Conservation (phyloP, 1,140 invertebrate genomes). For the Cyclargus thomasi region DNA sequence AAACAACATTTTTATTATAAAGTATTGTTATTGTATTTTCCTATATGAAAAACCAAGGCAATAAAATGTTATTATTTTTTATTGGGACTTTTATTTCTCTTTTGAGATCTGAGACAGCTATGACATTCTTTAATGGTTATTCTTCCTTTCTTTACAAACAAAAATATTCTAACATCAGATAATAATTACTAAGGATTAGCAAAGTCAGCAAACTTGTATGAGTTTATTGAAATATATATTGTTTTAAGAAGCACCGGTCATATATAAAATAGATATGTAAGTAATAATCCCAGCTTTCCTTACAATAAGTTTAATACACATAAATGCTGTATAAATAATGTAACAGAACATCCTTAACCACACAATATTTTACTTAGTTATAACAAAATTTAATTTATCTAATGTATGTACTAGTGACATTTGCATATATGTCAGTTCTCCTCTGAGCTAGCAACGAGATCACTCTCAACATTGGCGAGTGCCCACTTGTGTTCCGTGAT, state of each 20-base stretch:
- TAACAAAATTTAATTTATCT: slow-evolving; percentile 17
- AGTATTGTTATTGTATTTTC: slow-evolving; percentile 9
- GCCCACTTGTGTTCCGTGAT: slow-evolving; percentile 96
- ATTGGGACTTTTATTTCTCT: not conserved
- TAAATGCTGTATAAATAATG: slow-evolving; percentile 16
- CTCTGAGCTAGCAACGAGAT: slow-evolving; percentile 48
- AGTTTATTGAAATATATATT: no score
- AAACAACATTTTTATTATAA: not conserved
- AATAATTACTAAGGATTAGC: no score
- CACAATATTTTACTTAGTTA: slow-evolving; percentile 1
- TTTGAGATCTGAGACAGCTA: not conserved
- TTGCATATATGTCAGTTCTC: slow-evolving; percentile 17
- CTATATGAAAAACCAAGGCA: not conserved
- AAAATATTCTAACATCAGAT: no score
- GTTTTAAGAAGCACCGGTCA: no score
- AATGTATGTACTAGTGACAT: slow-evolving; percentile 16
- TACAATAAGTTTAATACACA: not conserved
- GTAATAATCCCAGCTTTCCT: not conserved
- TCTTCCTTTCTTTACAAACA: no score
- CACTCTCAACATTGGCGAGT: slow-evolving; percentile 84
- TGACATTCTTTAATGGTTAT: no score
- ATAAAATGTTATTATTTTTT: slow-evolving; percentile 12
- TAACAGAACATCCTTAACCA: slow-evolving; percentile 19
- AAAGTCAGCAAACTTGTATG: no score
- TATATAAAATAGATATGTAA: not conserved